Evolutionary conservation across 1,140 invertebrate species (phyloP).

Genomic region (Hetaerina americana): DNA sequence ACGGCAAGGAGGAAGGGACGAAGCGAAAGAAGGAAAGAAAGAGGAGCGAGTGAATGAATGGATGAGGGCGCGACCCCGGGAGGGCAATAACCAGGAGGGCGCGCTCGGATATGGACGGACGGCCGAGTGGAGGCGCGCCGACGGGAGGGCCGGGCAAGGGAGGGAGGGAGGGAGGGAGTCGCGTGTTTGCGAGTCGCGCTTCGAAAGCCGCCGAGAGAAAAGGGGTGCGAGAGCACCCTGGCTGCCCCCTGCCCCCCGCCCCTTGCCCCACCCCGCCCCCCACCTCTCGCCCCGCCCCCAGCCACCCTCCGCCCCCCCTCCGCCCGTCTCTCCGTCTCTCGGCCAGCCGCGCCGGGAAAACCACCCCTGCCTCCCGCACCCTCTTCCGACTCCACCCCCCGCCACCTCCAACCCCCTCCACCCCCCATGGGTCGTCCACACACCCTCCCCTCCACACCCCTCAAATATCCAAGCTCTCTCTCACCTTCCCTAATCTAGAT

Average conservation of each 20-base stretch:
- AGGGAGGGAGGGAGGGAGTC: too few species aligned
- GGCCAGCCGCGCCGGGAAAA: too few species aligned
- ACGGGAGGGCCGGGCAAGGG: too few species aligned
- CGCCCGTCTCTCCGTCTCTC: slow-evolving; percentile 6
- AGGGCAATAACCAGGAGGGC: too few species aligned
- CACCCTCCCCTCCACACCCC: background rate
- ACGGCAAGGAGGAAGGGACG: too few species aligned
- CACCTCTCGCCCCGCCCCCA: background rate
- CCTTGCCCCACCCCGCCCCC: slow-evolving; percentile 4
- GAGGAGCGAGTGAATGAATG: too few species aligned
- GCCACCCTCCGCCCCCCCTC: background rate
- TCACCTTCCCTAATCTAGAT: background rate
- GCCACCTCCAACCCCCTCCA: background rate
- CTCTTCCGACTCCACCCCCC: slow-evolving; percentile 8
- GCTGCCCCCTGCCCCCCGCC: slow-evolving; percentile 6
- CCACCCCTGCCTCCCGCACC: slow-evolving; percentile 4
- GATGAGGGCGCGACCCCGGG: too few species aligned
- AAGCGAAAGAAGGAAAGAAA: too few species aligned
- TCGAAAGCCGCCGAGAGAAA: background rate
- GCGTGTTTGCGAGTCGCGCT: background rate
- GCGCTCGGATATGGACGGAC: too few species aligned
- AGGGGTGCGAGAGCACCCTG: background rate
- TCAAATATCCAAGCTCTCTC: background rate
- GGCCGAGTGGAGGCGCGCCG: too few species aligned
- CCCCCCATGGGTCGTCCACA: background rate